Base-by-base conservation (phyloP, 1,140 invertebrate genomes). In the Berghia stephanieae region DNA sequence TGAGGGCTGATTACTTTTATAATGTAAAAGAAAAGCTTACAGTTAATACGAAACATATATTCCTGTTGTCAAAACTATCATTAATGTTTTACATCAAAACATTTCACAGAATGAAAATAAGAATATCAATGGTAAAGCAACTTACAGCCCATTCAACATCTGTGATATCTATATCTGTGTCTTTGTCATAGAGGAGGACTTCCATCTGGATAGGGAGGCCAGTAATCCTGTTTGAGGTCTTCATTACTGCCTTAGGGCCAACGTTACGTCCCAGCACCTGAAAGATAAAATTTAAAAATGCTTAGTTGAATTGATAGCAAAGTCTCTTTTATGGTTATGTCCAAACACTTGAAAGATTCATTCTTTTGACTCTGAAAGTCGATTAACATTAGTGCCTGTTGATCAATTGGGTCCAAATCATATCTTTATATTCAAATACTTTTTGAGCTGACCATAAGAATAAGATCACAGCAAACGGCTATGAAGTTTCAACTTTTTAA, bases 61-160 rank as follows among this genome's bases (percentile, higher is more conserved):
- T 55, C 13, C 18, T 13, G 13, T 18, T 24, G n/a, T 60, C 21
- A 27, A 8, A 44, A 46, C 10, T 10, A 44, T 10, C 10, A 31
- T 34, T 69, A n/a, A 31, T 21, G 27, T 46, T 27, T 68, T 38
- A 0, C 10, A 27, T 10, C 16, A 8, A 16, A 43, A 1, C 38
- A 10, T 13, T 21, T 16, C 2, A 8, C 13, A 16, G 34, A 3
- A 4, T 8, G n/a, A 31, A 2, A 16, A 4, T 38, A 31, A 36
- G 4, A 36, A 31, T 18, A 1, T 44, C 13, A 36, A 24, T 10
- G 21, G 36, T 21, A 40, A 18, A 27, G 49, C 21, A 16, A 70
- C 78, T 82, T 77, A 85, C 84, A 77, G 79, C 79, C 84, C 84
- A 85, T 1, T 57, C 66, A 34, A 84, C 81, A 74, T 84, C 80